phyloP scores from a whole-genome alignment of 2,113 vertebrate genomes.

The Cyprinus carpio region DNA sequence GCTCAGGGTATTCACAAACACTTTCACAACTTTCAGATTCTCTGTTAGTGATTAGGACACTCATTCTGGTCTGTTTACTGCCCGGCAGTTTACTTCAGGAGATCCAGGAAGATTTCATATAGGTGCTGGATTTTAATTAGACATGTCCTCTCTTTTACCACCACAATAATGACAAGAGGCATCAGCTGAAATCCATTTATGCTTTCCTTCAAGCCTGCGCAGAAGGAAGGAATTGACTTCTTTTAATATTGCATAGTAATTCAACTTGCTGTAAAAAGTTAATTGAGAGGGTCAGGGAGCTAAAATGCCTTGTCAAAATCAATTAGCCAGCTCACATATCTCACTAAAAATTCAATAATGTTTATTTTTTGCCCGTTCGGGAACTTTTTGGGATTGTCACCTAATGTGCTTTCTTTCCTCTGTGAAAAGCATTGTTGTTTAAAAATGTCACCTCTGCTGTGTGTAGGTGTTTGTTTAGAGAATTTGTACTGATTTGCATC shows the following conservation, averaged over 20 bases:
- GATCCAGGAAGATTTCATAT: conserved; percentile 24
- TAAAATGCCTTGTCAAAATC: conserved; percentile 40
- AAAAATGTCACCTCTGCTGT: conserved; percentile 9
- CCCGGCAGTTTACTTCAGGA: conserved; percentile 21
- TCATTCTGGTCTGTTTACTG: conserved; percentile 26
- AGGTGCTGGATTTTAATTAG: conserved; percentile 54
- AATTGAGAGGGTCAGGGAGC: conserved; percentile 46
- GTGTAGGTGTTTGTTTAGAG: conserved; percentile 11
- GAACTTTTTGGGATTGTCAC: conserved; percentile 21
- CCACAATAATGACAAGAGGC: conserved; percentile 37
- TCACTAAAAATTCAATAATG: conserved; percentile 27
- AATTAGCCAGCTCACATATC: conserved; percentile 30
- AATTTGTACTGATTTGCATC: conserved; percentile 1
- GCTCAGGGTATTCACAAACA: not conserved
- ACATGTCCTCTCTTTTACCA: conserved; percentile 26
- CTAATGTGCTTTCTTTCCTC: not conserved
- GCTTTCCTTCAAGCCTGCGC: conserved; percentile 35
- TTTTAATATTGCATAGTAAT: conserved; percentile 30
- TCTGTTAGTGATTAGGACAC: conserved; percentile 19
- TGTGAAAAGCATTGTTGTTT: not conserved
- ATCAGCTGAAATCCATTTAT: conserved; percentile 53
- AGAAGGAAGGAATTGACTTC: conserved; percentile 44
- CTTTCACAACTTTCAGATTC: not conserved
- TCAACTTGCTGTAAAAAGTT: conserved; percentile 39
- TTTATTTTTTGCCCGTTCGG: conserved; percentile 19